Evolutionary conservation across 2,113 vertebrate genomes (phyloP).

Genomic region (Pica pica): DNA sequence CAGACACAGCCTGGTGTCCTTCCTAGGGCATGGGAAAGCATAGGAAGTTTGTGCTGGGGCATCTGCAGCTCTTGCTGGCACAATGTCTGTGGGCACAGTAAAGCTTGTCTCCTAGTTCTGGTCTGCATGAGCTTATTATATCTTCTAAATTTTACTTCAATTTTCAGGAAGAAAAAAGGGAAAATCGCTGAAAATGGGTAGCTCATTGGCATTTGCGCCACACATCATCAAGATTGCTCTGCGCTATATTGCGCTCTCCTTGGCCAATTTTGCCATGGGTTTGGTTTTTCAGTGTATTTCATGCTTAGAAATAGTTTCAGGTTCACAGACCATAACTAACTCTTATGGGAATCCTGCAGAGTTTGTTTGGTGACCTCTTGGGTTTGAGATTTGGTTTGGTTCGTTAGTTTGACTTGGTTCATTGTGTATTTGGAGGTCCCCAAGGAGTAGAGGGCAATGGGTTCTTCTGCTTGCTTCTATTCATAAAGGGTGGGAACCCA

Average conservation of each 20-base stretch:
- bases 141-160: neutral
- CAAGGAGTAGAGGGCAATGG: neutral
- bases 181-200: neutral
- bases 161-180: neutral
- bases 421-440: neutral
- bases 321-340: neutral
- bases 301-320: neutral
- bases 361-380: neutral
- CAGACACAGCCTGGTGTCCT: neutral
- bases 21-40: neutral
- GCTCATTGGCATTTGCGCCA: neutral
- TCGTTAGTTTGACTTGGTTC: neutral
- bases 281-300: neutral
- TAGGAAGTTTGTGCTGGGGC: fast-evolving
- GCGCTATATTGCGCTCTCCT: neutral
- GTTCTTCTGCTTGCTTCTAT: conserved; percentile 13
- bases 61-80: neutral
- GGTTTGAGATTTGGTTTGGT: neutral
- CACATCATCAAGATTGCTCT: neutral
- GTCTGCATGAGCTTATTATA: neutral
- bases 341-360: neutral
- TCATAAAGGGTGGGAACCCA: conserved; percentile 31
- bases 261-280: neutral
- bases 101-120: neutral
- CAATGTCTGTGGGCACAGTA: neutral